Conservation (phyloP, 2,797 vertebrate species). For the Brotula barbata region DNA sequence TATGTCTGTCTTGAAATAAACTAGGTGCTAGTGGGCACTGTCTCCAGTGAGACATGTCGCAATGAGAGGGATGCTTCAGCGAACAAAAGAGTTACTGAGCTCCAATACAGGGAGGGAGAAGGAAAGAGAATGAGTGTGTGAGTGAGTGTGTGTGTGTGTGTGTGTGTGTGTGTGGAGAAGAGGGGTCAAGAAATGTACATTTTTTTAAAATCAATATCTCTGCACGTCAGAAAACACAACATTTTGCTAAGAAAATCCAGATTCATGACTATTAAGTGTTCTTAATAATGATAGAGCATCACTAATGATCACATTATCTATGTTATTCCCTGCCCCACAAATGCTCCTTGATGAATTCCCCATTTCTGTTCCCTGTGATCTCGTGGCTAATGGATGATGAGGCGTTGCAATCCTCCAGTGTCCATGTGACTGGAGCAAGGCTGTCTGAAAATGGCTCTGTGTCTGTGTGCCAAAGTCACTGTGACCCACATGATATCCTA, state of each 20-base stretch:
- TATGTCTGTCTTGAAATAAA: constrained; percentile 52
- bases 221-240: background rate
- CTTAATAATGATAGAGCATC: constrained; percentile 34
- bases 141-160: background rate
- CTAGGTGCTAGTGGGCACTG: constrained; percentile 70
- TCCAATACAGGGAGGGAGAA: constrained; percentile 59
- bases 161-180: no score
- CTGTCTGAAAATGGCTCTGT: constrained; percentile 55
- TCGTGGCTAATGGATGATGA: constrained; percentile 67
- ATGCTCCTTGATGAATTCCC: constrained; percentile 42
- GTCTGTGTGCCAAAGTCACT: constrained; percentile 57
- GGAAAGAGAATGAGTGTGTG: constrained; percentile 26
- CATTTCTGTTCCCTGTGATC: constrained; percentile 60
- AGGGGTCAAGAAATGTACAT: background rate
- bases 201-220: constrained; percentile 22
- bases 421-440: constrained; percentile 75
- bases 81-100: constrained; percentile 79
- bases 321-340: constrained; percentile 49
- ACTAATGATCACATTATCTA: constrained; percentile 60
- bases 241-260: constrained; percentile 26
- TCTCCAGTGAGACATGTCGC: constrained; percentile 76
- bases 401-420: constrained; percentile 54
- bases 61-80: constrained; percentile 67
- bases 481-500: constrained; percentile 68
- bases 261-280: constrained; percentile 34